These are phyloP conservation scores for Peribatodes rhomboidaria DNA, from an alignment of 2,888 invertebrate species.

Conservation along the genomic window DNA sequence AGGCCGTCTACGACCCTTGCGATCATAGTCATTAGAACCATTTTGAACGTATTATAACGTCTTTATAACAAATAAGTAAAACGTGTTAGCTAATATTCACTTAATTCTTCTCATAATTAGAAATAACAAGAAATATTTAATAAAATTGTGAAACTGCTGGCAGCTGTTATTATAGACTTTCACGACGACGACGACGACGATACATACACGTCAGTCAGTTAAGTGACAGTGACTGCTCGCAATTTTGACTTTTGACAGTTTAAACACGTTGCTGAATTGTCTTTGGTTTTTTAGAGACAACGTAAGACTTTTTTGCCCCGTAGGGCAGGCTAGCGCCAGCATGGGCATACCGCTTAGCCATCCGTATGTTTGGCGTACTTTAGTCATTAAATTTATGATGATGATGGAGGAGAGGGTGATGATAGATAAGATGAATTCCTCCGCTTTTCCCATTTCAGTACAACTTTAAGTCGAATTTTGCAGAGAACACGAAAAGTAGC, in stretches of 20 bases:
- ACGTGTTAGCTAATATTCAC: constrained; percentile 35
- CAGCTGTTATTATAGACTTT: constrained; percentile 55
- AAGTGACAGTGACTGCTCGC: constrained; percentile 50
- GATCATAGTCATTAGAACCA: constrained; percentile 99
- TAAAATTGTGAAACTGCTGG: constrained; percentile 47
- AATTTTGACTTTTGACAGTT: constrained; percentile 60
- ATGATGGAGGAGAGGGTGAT: too few relatives aligned
- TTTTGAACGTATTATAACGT: constrained; percentile 78
- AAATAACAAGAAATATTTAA: constrained; percentile 46
- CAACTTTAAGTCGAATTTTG: too few relatives aligned
- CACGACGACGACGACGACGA: too few relatives aligned
- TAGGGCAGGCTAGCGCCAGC: too few relatives aligned
- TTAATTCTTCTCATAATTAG: constrained; percentile 77
- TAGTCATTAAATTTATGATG: too few relatives aligned
- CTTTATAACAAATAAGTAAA: constrained; percentile 55
- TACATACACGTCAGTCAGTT: constrained; percentile 51
- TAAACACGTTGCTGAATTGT: constrained; percentile 71
- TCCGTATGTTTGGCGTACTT: too few relatives aligned
- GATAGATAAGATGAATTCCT: too few relatives aligned
- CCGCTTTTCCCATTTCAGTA: too few relatives aligned
- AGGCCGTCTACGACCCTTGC: constrained; percentile 98
- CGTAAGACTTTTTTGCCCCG: too few relatives aligned
- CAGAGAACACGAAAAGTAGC: too few relatives aligned
- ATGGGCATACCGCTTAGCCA: too few relatives aligned
- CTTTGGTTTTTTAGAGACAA: constrained; percentile 51